Evolutionary conservation across 2,113 vertebrate genomes (phyloP).

Genomic region (Dicaeum eximium): DNA sequence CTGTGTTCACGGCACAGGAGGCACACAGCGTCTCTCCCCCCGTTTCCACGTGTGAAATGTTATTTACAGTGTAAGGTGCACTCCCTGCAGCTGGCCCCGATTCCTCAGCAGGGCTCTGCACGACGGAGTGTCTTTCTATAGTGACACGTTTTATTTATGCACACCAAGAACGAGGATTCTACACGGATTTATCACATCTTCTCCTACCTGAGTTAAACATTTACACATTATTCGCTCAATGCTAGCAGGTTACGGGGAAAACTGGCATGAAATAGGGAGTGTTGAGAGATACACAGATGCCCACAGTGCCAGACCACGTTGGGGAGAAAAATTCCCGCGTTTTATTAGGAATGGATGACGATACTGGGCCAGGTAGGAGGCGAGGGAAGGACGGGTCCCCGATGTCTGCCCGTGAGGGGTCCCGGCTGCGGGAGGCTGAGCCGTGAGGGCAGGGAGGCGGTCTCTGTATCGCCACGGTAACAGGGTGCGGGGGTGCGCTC

Average conservation of each 20-base stretch:
- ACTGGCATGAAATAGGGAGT: rapidly evolving
- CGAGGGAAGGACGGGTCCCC: not conserved
- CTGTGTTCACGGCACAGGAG: rapidly evolving
- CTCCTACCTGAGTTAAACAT: rapidly evolving
- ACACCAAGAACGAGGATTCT: rapidly evolving
- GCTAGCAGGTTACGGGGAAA: no score
- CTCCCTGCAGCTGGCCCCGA: not conserved
- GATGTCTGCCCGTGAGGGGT: not conserved
- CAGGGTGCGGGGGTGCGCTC: not conserved
- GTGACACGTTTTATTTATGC: rapidly evolving
- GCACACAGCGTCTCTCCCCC: not conserved
- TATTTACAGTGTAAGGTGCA: rapidly evolving
- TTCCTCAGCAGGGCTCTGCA: rapidly evolving
- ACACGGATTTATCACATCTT: not conserved
- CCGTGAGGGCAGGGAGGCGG: not conserved
- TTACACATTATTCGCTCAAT: not conserved
- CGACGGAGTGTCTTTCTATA: rapidly evolving
- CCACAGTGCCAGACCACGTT: rapidly evolving
- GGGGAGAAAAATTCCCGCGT: no score
- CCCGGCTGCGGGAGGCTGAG: not conserved
- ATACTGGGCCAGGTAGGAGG: not conserved
- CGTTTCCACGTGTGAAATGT: rapidly evolving
- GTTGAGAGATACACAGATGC: no score
- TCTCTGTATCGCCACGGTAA: not conserved
- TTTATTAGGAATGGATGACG: not conserved